Evolutionary conservation across 1,140 invertebrate genomes (phyloP).

Genomic region (Agrypnia vestita): DNA sequence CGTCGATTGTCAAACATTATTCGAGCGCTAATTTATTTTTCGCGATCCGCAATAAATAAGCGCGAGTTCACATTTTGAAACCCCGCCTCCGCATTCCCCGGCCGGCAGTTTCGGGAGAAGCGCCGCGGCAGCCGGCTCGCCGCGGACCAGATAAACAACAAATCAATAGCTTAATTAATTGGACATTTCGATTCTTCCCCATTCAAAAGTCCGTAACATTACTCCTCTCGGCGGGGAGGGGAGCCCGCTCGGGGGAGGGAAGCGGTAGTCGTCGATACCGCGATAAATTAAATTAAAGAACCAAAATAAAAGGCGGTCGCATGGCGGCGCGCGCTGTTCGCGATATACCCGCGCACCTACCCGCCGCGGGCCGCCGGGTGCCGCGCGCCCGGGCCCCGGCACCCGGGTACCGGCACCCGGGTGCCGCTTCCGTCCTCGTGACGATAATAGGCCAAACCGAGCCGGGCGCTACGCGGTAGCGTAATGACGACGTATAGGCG

Average conservation of each 20-base stretch:
- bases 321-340: conserved; percentile 28
- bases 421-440: neutral
- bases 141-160: conserved; percentile 58
- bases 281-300: conserved; percentile 61
- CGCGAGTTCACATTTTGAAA: conserved; percentile 34
- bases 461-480: neutral
- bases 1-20: conserved; percentile 60
- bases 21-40: conserved; percentile 55
- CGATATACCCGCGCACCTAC: conserved; percentile 10
- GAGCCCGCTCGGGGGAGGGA: conserved; percentile 47
- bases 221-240: conserved; percentile 38
- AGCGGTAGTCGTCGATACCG: conserved; percentile 51
- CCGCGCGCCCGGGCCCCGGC: neutral
- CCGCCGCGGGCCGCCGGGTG: neutral
- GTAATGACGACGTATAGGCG: neutral
- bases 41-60: conserved; percentile 45
- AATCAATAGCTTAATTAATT: conserved; percentile 62
- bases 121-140: conserved; percentile 46
- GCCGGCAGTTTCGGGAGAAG: conserved; percentile 34
- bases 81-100: conserved; percentile 26
- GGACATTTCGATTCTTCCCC: conserved; percentile 61
- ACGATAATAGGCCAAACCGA: conserved; percentile 6
- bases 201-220: conserved; percentile 60
- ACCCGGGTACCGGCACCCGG: no score
- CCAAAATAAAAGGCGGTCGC: conserved; percentile 44